These are phyloP conservation scores for Hippasteria phrygiana DNA, from an alignment of 53 echinoderm and acorn worm genomes.

Conservation along the genomic window DNA sequence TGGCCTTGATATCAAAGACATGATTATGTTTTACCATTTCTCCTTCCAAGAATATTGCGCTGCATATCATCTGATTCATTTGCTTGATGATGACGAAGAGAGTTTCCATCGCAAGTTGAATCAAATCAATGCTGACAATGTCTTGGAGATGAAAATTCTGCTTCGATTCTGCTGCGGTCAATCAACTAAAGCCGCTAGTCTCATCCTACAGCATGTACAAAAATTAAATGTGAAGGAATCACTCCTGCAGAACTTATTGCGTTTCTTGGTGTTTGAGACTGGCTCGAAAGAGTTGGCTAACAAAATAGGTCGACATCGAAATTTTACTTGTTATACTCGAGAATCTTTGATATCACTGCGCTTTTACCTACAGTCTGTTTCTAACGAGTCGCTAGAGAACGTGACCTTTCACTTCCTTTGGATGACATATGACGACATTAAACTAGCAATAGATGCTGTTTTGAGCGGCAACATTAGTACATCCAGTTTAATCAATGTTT, in stretches of 20 bases:
- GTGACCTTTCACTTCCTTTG: neutral
- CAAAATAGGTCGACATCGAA: neutral
- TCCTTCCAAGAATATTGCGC: slow-evolving; percentile 34
- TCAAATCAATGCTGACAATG: neutral
- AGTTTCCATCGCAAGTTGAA: neutral
- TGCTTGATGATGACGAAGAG: neutral
- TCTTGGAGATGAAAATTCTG: neutral
- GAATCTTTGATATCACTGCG: neutral
- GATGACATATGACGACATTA: neutral
- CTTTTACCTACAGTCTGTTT: neutral
- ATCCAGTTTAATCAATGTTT: neutral
- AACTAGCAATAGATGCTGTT: neutral
- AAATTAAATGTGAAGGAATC: neutral
- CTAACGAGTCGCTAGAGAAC: neutral
- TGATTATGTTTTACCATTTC: neutral
- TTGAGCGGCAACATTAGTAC: neutral
- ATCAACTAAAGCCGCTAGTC: neutral
- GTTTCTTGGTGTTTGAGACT: neutral
- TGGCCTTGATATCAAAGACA: neutral
- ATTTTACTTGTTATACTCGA: neutral
- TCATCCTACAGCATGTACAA: neutral
- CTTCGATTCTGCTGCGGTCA: neutral
- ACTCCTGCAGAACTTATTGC: neutral
- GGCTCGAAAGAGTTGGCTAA: neutral
- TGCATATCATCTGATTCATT: neutral